Conservation (phyloP, 2,888 invertebrate species). For the Epinotia nisella region DNA sequence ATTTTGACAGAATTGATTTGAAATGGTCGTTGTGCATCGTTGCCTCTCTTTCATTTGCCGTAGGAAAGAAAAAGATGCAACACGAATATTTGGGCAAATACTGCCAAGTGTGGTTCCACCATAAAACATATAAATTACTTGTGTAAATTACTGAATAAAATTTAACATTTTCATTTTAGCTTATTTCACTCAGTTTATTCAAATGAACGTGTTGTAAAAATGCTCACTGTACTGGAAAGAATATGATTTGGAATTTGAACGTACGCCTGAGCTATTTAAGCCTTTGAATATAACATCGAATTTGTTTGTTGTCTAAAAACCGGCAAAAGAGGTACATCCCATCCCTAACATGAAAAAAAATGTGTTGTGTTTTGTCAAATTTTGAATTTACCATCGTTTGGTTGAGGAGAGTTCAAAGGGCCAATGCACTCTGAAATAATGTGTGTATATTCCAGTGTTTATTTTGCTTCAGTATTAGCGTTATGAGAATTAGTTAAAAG, state of each 20-base stretch:
- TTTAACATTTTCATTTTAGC: too few species aligned
- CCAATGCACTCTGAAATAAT: constrained; percentile 20
- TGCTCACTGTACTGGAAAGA: too few species aligned
- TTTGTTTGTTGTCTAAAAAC: background rate
- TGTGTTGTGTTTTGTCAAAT: constrained; percentile 7
- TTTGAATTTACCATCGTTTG: constrained; percentile 44
- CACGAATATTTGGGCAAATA: too few species aligned
- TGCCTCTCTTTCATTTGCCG: too few species aligned
- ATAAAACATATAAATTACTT: too few species aligned
- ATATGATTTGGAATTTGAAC: background rate
- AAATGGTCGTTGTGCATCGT: too few species aligned
- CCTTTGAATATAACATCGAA: constrained; percentile 8
- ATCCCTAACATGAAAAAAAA: constrained; percentile 26
- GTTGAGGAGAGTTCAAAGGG: constrained; percentile 14
- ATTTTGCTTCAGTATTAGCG: constrained; percentile 1
- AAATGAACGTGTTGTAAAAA: background rate
- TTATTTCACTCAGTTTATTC: too few species aligned
- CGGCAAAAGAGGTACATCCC: constrained; percentile 8
- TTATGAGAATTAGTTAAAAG: constrained; percentile 30
- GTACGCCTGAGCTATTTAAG: constrained; percentile 13
- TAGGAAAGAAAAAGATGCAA: too few species aligned
- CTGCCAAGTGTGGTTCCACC: too few species aligned
- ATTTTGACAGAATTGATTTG: too few species aligned
- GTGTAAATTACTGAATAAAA: too few species aligned
- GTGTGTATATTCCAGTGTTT: background rate